Conservation (phyloP, 2,113 vertebrate species). For the Muntiacus muntjak region DNA sequence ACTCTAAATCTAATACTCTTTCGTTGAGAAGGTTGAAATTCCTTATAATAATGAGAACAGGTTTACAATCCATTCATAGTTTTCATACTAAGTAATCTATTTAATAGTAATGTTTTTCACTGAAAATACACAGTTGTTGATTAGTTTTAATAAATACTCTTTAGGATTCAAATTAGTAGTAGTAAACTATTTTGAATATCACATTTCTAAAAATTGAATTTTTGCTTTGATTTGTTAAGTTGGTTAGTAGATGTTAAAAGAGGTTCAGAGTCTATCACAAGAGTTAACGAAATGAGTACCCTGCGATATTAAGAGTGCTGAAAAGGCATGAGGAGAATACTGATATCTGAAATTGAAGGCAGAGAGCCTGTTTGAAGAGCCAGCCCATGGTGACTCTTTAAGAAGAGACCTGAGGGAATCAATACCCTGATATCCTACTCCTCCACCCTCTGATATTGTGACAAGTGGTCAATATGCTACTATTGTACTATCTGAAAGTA, state of each 20-base stretch:
- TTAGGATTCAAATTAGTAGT: neutral
- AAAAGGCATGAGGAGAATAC: neutral
- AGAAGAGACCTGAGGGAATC: neutral
- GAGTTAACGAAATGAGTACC: neutral
- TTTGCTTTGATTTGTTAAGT: slow-evolving; percentile 1
- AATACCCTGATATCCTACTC: neutral
- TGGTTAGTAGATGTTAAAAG: neutral
- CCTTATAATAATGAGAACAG: neutral
- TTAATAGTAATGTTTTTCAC: neutral
- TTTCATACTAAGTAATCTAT: neutral
- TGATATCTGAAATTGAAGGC: neutral
- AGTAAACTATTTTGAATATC: neutral
- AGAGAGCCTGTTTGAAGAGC: neutral
- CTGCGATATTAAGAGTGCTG: neutral
- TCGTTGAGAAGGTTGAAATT: neutral
- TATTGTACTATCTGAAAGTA: neutral
- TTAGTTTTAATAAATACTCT: neutral
- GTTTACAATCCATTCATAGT: neutral
- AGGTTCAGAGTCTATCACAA: neutral
- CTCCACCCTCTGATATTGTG: neutral
- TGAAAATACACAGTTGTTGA: neutral
- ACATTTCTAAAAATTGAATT: neutral
- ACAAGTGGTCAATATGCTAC: neutral
- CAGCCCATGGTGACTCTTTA: neutral
- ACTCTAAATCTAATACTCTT: neutral